Conservation (phyloP, 2,888 invertebrate species). For the Calameuta pallipes region DNA sequence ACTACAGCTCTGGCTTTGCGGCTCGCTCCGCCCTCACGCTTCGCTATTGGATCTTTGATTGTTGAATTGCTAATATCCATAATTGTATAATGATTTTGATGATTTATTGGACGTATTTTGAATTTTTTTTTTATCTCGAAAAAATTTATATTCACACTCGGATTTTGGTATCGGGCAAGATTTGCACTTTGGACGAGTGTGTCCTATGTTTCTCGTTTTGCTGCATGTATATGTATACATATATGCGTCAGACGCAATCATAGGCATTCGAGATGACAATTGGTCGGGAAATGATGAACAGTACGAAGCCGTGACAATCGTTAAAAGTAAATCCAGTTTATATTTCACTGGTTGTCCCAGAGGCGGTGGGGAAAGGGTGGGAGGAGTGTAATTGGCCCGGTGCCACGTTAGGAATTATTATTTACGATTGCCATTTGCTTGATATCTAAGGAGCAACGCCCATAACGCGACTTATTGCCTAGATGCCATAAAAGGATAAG, state of each 20-base stretch:
- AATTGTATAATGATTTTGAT: neutral
- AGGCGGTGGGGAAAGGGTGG: neutral
- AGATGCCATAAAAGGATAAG: slow-evolving; percentile 58
- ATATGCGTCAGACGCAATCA: neutral
- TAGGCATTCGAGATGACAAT: neutral
- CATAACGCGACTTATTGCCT: slow-evolving; percentile 58
- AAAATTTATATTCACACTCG: neutral
- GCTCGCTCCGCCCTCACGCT: slow-evolving; percentile 15
- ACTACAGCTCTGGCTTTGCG: slow-evolving; percentile 41
- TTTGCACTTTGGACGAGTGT: neutral
- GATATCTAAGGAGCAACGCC: slow-evolving; percentile 47
- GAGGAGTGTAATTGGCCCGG: slow-evolving; percentile 26
- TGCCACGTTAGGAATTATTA: slow-evolving; percentile 35
- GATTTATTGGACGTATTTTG: neutral
- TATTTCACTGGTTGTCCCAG: neutral
- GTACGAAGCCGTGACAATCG: neutral
- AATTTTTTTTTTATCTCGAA: neutral
- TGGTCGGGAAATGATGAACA: neutral
- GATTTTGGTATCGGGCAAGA: neutral
- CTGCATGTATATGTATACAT: too few relatives aligned
- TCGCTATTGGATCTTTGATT: slow-evolving; percentile 24
- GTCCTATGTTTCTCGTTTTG: too few relatives aligned
- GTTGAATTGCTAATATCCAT: neutral
- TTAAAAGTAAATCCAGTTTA: neutral
- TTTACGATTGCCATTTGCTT: slow-evolving; percentile 53